phyloP scores from a whole-genome alignment of 2,113 vertebrate species.

The Pituophis catenifer region DNA sequence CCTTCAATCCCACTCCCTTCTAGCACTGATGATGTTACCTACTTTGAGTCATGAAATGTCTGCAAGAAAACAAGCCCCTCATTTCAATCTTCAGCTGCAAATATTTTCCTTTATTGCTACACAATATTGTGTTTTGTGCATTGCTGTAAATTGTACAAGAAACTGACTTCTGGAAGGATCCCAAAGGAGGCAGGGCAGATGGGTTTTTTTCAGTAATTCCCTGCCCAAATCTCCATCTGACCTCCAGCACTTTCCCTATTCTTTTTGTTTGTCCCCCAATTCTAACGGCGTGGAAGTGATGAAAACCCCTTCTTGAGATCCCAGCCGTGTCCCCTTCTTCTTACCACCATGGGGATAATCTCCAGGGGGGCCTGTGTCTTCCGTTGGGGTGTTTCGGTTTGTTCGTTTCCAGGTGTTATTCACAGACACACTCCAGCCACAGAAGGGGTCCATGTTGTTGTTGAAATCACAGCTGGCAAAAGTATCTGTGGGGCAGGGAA shows the following conservation, averaged over 20 bases:
- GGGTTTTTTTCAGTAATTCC: too few relatives aligned
- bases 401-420: constrained; percentile 67
- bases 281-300: background rate
- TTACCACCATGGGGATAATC: constrained; percentile 79
- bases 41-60: background rate
- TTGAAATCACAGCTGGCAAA: constrained; percentile 63
- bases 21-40: too few relatives aligned
- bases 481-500: constrained; percentile 20
- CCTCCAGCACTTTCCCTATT: too few relatives aligned
- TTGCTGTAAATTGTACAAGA: background rate
- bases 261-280: background rate
- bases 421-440: constrained; percentile 67
- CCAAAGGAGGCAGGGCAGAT: background rate
- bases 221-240: background rate
- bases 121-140: background rate
- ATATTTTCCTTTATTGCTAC: background rate
- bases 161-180: background rate
- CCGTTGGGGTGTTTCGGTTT: constrained; percentile 52
- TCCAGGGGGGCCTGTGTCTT: constrained; percentile 63
- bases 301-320: background rate
- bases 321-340: background rate
- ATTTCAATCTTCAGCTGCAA: background rate
- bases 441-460: constrained; percentile 63
- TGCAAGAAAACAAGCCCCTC: background rate
- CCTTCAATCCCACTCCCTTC: too few relatives aligned